Conservation (phyloP, 2,113 vertebrate species). For the Alethe castanea region DNA sequence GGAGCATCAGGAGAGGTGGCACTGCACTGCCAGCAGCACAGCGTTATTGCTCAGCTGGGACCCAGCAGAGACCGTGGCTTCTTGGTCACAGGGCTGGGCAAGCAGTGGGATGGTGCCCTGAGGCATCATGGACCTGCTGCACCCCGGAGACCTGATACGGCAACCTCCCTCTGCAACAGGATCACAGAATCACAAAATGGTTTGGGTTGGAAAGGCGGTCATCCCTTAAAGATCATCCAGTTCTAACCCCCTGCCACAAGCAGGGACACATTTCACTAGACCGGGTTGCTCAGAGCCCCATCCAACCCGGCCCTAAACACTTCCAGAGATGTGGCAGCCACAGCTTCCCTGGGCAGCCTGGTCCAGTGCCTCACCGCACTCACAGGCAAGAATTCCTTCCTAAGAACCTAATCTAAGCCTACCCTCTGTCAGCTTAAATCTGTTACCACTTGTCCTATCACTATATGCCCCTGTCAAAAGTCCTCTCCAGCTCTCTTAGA, state of each 20-base stretch:
- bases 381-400: not conserved
- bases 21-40: accelerated
- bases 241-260: not conserved
- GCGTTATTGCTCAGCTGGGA: not conserved
- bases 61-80: accelerated
- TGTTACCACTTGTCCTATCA: not conserved
- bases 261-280: not conserved
- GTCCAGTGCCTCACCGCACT: not conserved
- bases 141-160: accelerated
- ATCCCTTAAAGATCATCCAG: not conserved
- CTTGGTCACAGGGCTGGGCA: accelerated
- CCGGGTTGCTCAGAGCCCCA: not conserved
- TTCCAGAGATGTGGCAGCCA: not conserved
- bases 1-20: not conserved
- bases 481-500: not conserved
- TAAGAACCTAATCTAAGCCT: not conserved
- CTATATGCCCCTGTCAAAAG: not conserved
- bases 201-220: not conserved
- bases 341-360: not conserved
- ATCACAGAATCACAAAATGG: not conserved
- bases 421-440: not conserved
- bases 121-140: accelerated
- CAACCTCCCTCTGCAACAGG: accelerated
- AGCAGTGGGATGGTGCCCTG: not conserved
- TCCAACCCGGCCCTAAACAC: not conserved